Base-by-base conservation (phyloP, 2,113 vertebrate genomes). In the Archocentrus centrarchus region DNA sequence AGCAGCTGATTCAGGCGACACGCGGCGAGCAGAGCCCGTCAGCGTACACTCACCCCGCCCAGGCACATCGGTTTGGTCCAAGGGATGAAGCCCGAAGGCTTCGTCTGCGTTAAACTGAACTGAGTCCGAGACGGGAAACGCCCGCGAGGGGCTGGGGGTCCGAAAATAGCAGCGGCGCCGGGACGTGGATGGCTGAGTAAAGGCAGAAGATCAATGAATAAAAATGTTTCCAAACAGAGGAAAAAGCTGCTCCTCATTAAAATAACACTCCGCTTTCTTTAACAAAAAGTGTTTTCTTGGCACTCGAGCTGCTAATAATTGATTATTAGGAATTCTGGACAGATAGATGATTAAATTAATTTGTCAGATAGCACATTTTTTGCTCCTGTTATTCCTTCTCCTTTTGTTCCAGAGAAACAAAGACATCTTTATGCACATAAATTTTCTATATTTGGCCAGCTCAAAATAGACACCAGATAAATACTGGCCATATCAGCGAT, bases 51-150 rank as follows among this genome's bases (percentile, higher is more conserved):
- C 66, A 13, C 59, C 62, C 75, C 60, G 60, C 86, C 53, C 88
- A 95, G 95, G 93, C 94, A 94, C 93, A 22, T 82, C 77, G 89
- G 94, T 93, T 94, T 92, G 92, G 93, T 95, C 90, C 88, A 50
- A 86, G 83, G 62, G 88, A 75, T 47, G 83, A 85, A 89, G 86
- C 85, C 64, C 64, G 59, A 89, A 83, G 68, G 82, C 79, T 86
- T 77, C 60, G 15, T 68, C 50, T 62, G 79, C n/a, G 5, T 84
- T 62, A 41, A 62, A 88, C 63, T 39, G 50, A 78, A 14, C 44
- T 70, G 50, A 47, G 44, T 73, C 32, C 27, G 27, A 41, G 57
- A 77, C 35, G 9, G 32, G 66, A 53, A 44, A 17, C 44, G 13
- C 68, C 37, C 50, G 5, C 47, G 27, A 20, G 44, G 44, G 24